Evolutionary conservation across 37 sponge, comb jelly and placozoan genomes (phyloP), one percentile per base, ranked within the genome.

Genomic region (Eunapius fragilis): DNA sequence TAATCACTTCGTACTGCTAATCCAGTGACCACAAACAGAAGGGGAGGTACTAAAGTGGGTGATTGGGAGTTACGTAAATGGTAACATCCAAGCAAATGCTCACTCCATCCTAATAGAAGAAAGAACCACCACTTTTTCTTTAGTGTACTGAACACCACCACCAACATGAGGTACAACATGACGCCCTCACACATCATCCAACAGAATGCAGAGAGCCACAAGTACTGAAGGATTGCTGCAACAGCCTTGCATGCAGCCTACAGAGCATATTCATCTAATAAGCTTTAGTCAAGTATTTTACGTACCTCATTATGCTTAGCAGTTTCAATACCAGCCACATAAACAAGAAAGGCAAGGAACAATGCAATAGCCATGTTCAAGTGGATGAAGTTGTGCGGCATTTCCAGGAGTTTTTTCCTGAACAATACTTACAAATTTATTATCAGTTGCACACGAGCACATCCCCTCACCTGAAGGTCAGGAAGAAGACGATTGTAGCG

Each of bases 151-250:
- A 90, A 90, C 34, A 90, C 90, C n/a, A 90, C 86, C 36, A 85
- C 85, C 80, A 90, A 37, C 76, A 90, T 69, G 75, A 90, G 84
- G 58, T 90, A 90, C 75, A 90, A 81, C 90, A 90, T 90, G 70
- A 90, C 35, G 3, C 84, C 90, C 45, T 90, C 90, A 80, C 90
- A 90, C 75, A 90, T 31, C 90, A 90, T 90, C 90, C 90, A 90
- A 23, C 80, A 90, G 86, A 90, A 90, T 12, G 82, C 76, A 37
- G 90, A 70, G 31, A 90, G 86, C 37, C 85, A 72, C 26, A 90
- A 81, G 82, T 90, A 90, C 31, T 90, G 90, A 13, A 85, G 14
- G 28, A 90, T 49, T 31, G 77, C 85, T 31, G 90, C 75, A 25
- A 86, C 80, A 7, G 67, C 25, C 25, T 79, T 71, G 41, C 87